Evolutionary conservation across 2,113 vertebrate species (phyloP), one percentile per base, ranked within the genome.

Genomic region (Sarotherodon lohbergeri): DNA sequence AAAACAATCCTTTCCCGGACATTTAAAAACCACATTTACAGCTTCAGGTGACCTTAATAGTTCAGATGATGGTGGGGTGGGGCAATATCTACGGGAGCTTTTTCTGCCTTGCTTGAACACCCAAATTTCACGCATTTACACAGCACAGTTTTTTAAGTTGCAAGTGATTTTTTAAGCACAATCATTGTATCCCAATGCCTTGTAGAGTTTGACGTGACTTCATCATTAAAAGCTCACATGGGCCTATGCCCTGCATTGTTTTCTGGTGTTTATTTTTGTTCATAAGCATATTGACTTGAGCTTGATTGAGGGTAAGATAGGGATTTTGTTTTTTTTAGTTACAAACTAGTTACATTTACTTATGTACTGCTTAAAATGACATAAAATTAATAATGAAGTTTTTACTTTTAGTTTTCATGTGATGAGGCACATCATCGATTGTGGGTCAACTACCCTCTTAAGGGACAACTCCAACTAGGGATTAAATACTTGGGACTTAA

Each of bases 1-100:
- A 14, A 57, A 57, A 57, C 55, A 57, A 27, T 57, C 22, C 22
- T 4, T 27, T 57, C 22, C 22, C 13, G 12, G 22, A 57, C 12
- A 57, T 57, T 57, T 57, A 57, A 57, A 27, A 57, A 57, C 11
- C 1, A 57, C 55, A 57, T 57, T 57, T 57, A 57, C 55, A 56
- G 27, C 22, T 0, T 27, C 55, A 56, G 55, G 1, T 57, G 22
- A 57, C 22, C 22, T 57, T 22, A 2, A 57, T 14, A 57, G 22
- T 27, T 57, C 55, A 57, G 2, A 57, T 57, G 55, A 57, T 0
- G 55, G 6, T 27, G 55, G 0, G 1, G 55, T 56, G 2, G 22
- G 55, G 12, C 22, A 57, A 57, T 27, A 22, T 57, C 22, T 57
- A 56, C 55, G 27, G 4, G 1, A 57, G 55, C 2, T 22, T 27